A percentile compares a stretch with the other conserved stretches of the same genome.
Evolutionary conservation across 2,113 vertebrate species (phyloP).

Genomic region (Uropsilus gracilis): DNA sequence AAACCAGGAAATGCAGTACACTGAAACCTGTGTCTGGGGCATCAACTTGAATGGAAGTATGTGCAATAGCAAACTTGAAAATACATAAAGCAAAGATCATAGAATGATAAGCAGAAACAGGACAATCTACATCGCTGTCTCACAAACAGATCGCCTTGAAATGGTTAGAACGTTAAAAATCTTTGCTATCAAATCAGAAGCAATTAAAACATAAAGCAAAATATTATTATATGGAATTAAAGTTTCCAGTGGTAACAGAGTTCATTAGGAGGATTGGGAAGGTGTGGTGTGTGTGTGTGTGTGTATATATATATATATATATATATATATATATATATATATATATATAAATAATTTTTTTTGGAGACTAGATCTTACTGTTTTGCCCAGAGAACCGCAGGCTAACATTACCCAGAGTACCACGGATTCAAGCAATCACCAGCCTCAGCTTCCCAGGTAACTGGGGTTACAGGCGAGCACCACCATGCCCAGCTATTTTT

Average conservation of each 20-base stretch:
- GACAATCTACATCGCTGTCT: neutral
- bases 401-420: too few relatives aligned
- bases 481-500: too few relatives aligned
- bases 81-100: neutral
- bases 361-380: too few relatives aligned
- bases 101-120: neutral
- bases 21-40: neutral
- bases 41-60: neutral
- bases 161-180: neutral
- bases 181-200: neutral
- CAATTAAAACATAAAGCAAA: neutral
- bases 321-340: too few relatives aligned
- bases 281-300: too few relatives aligned
- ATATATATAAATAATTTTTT: too few relatives aligned
- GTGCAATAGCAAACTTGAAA: neutral
- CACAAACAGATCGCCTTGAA: neutral
- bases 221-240: neutral
- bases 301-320: too few relatives aligned
- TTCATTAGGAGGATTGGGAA: accelerated
- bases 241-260: neutral
- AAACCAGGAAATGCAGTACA: too few relatives aligned
- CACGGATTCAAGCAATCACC: too few relatives aligned
- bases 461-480: too few relatives aligned
- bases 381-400: too few relatives aligned
- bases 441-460: too few relatives aligned